These are phyloP conservation scores for Lagria hirta DNA, from an alignment of 2,888 invertebrate genomes.

Conservation along the genomic window DNA sequence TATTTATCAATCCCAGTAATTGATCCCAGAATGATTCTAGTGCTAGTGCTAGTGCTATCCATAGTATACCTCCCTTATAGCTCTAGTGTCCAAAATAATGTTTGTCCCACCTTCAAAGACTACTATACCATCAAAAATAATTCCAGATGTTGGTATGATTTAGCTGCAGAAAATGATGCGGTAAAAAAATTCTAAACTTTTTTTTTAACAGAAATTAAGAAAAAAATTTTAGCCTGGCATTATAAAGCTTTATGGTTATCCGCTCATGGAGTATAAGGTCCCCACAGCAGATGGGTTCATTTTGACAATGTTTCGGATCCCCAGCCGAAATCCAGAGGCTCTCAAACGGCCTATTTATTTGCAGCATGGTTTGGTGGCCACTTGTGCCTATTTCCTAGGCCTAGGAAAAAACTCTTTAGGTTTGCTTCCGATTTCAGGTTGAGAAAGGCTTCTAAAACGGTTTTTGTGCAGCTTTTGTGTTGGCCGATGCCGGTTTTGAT, in stretches of 20 bases:
- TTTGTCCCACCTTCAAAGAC: slow-evolving; percentile 49
- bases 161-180: slow-evolving; percentile 43
- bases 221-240: slow-evolving; percentile 52
- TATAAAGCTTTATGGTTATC: slow-evolving; percentile 53
- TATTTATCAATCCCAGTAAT: too few species aligned
- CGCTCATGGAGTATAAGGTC: slow-evolving; percentile 52
- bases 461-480: slow-evolving; percentile 46
- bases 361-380: slow-evolving; percentile 49
- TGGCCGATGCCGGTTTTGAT: slow-evolving; percentile 60
- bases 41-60: slow-evolving; percentile 16
- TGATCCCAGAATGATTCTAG: slow-evolving; percentile 13
- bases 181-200: slow-evolving; percentile 40
- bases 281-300: slow-evolving; percentile 57
- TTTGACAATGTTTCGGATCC: slow-evolving; percentile 54
- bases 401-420: slow-evolving; percentile 48
- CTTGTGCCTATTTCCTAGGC: slow-evolving; percentile 45
- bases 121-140: slow-evolving; percentile 48
- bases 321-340: slow-evolving; percentile 39
- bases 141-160: slow-evolving; percentile 49
- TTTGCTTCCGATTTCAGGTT: too few species aligned
- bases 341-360: slow-evolving; percentile 45
- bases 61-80: slow-evolving; percentile 4
- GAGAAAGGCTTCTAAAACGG: slow-evolving; percentile 2
- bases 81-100: slow-evolving; percentile 42
- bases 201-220: neutral